Evolutionary conservation across 2,797 vertebrate genomes (phyloP).

Genomic region (Arrhamphus sclerolepis): DNA sequence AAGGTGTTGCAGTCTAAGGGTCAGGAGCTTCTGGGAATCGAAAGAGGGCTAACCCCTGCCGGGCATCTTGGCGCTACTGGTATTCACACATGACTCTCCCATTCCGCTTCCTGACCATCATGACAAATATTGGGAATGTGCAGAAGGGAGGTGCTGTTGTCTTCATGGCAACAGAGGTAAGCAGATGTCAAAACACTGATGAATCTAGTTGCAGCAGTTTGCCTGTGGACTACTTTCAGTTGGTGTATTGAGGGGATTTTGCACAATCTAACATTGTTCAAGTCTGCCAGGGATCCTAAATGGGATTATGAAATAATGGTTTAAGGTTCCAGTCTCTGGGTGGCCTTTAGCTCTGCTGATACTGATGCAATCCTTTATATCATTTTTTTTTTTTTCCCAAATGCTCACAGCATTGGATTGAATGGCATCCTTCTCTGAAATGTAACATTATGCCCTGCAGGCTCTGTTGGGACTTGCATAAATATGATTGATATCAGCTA

Average conservation of each 20-base stretch:
- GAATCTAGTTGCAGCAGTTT: conserved; percentile 9
- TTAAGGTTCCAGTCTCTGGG: neutral
- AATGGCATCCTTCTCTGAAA: neutral
- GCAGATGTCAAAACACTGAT: conserved; percentile 57
- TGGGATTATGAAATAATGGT: neutral
- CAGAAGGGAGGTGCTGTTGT: conserved; percentile 33
- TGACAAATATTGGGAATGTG: conserved; percentile 43
- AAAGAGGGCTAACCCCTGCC: conserved; percentile 13
- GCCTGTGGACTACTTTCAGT: conserved; percentile 24
- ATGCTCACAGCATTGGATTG: neutral
- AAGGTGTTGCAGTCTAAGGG: conserved; percentile 16
- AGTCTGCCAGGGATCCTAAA: neutral
- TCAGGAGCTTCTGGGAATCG: conserved; percentile 60
- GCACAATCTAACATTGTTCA: conserved; percentile 22
- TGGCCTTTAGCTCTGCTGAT: neutral
- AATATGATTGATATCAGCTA: too few relatives aligned
- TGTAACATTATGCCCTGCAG: neutral
- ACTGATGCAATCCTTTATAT: neutral
- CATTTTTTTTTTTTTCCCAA: too few relatives aligned
- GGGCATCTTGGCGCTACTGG: conserved; percentile 41
- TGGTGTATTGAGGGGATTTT: conserved; percentile 15
- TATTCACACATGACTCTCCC: conserved; percentile 59
- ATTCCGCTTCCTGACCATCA: conserved; percentile 64
- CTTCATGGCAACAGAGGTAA: conserved; percentile 45
- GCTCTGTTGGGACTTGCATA: too few relatives aligned